Evolutionary conservation across 2,113 vertebrate species (phyloP), one percentile per base, ranked within the genome.

Genomic region (Pleuronectes platessa): DNA sequence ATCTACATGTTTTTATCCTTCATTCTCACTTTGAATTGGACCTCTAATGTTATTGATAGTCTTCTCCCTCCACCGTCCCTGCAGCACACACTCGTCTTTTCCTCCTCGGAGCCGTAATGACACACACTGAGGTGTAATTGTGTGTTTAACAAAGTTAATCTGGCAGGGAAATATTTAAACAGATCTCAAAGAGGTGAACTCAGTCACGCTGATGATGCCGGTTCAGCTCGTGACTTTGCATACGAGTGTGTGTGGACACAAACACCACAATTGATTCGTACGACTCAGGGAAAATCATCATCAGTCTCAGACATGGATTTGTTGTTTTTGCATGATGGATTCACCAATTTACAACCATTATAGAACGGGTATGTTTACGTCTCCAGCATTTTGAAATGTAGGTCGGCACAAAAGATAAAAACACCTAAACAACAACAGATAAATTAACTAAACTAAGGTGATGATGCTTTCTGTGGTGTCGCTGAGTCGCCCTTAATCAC

Each of bases 91-190:
- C 40, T 12, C 40, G 12, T 13, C 40, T 13, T 10, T 42, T 13
- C 12, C 13, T 42, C 40, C 40, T 42, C 40, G 0, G 40, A 42
- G 10, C 40, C 40, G 12, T 42, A 42, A 42, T 42, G 12, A 12
- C 40, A 42, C 40, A 42, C 40, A 42, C 40, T 13, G 2, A 42
- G 40, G 40, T 3, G 40, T 87, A 74, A 74, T 85, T 86, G 83
- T 91, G 82, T 93, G 82, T 86, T 92, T 85, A 89, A 86, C 86
- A 79, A 92, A 90, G 78, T 82, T 89, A 86, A 93, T 91, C 79
- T 84, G 68, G 71, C 63, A 9, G 70, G 75, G 66, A 83, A 84
- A 88, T 89, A 78, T 90, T 89, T 83, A 70, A 85, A 78, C 74
- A 78, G 76, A 74, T 45, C 59, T 23, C 35, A 15, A 51, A 8